These are phyloP conservation scores for Agapornis roseicollis DNA, from an alignment of 2,113 vertebrate species.

Conservation along the genomic window DNA sequence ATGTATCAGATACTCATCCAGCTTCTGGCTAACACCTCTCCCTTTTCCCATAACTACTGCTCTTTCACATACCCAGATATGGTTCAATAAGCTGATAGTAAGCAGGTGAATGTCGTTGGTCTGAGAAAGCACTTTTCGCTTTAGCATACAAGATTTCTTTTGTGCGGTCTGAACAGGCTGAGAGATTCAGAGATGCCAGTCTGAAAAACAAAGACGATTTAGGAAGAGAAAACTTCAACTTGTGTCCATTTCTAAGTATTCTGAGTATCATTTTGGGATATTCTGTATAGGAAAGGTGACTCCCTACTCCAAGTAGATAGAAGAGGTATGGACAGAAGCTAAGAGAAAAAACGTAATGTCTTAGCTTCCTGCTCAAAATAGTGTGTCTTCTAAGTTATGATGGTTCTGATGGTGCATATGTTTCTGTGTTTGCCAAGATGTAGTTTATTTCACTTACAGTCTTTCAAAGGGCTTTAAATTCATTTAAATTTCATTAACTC, in stretches of 20 bases:
- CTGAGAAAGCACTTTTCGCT: conserved; percentile 68
- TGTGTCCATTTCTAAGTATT: neutral
- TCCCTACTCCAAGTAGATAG: neutral
- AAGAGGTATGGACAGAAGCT: neutral
- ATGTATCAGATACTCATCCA: neutral
- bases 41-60: neutral
- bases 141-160: conserved; percentile 74
- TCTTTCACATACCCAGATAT: conserved; percentile 74
- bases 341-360: neutral
- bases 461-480: neutral
- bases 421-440: neutral
- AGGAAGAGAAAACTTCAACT: neutral
- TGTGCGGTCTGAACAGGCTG: conserved; percentile 65
- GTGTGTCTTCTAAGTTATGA: neutral
- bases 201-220: conserved; percentile 56
- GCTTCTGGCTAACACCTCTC: neutral
- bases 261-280: neutral
- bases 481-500: neutral
- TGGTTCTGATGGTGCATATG: neutral
- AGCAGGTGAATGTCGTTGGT: neutral
- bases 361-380: neutral
- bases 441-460: neutral
- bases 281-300: neutral
- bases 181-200: conserved; percentile 29
- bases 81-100: conserved; percentile 63